A percentile compares a stretch with the other conserved stretches of the same genome.
Conservation (phyloP, 1,140 invertebrate species). For the Drosophila asahinai region DNA sequence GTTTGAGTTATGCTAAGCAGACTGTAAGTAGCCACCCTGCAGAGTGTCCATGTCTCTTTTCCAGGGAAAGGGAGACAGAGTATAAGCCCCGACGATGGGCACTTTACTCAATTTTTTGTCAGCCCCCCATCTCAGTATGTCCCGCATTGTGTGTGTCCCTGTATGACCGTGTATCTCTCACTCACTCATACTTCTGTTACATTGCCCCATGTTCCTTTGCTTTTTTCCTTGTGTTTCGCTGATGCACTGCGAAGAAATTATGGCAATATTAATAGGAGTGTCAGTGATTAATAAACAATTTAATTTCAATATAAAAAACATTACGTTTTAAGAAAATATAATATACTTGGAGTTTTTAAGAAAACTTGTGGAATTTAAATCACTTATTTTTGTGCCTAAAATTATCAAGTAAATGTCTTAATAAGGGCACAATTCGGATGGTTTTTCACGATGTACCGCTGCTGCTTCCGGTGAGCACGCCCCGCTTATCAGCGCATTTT, state of each 20-base stretch:
- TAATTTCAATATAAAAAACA: neutral
- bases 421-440: neutral
- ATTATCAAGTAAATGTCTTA: neutral
- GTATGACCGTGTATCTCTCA: slow-evolving; percentile 13
- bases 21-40: slow-evolving; percentile 19
- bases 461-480: slow-evolving; percentile 68
- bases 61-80: neutral
- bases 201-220: neutral
- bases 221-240: slow-evolving; percentile 13
- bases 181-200: slow-evolving; percentile 15
- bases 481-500: slow-evolving; percentile 78
- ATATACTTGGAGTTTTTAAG: neutral
- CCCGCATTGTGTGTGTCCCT: slow-evolving; percentile 7
- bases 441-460: slow-evolving; percentile 15
- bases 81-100: slow-evolving; percentile 33
- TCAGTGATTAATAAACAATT: neutral
- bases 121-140: slow-evolving; percentile 16
- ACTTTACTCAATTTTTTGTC: slow-evolving; percentile 47
- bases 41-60: neutral
- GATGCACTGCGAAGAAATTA: neutral
- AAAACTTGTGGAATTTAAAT: neutral
- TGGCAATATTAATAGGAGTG: neutral
- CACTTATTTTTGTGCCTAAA: neutral
- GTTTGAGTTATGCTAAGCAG: slow-evolving; percentile 49
- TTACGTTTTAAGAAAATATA: neutral